These are phyloP conservation scores for Mallotus villosus DNA, from an alignment of 2,797 vertebrate genomes.

Conservation along the genomic window DNA sequence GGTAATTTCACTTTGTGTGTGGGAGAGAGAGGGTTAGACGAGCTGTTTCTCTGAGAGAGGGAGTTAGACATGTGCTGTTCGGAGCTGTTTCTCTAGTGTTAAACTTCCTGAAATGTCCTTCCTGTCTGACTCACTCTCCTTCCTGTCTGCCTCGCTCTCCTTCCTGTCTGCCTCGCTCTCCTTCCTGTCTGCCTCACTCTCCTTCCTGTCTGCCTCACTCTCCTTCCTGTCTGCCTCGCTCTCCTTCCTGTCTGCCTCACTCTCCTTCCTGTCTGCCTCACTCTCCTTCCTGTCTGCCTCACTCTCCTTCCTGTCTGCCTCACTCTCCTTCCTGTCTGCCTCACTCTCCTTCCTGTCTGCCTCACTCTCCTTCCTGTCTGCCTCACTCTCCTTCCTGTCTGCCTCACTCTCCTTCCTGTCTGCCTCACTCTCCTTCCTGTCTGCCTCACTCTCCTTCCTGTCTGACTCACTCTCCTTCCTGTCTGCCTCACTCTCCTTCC, in stretches of 20 bases:
- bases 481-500: conserved; percentile 23
- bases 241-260: conserved; percentile 24
- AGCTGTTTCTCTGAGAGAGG: conserved; percentile 22
- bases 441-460: conserved; percentile 21
- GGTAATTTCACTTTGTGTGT: conserved; percentile 15
- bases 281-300: conserved; percentile 25
- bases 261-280: conserved; percentile 24
- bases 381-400: conserved; percentile 21
- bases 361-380: conserved; percentile 20
- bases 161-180: conserved; percentile 24
- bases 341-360: conserved; percentile 23
- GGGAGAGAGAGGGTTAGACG: conserved; percentile 19
- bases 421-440: conserved; percentile 24
- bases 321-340: conserved; percentile 24
- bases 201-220: conserved; percentile 24
- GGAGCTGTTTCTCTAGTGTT: conserved; percentile 24
- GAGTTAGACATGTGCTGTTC: conserved; percentile 22
- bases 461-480: conserved; percentile 24
- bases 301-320: conserved; percentile 24
- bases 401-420: conserved; percentile 23
- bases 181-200: conserved; percentile 24
- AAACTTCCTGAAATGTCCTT: conserved; percentile 26
- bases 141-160: conserved; percentile 24
- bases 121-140: conserved; percentile 24
- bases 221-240: conserved; percentile 24